Evolutionary conservation across 92 coral and sea anemone genomes (phyloP).

Genomic region (Bergia sp.): DNA sequence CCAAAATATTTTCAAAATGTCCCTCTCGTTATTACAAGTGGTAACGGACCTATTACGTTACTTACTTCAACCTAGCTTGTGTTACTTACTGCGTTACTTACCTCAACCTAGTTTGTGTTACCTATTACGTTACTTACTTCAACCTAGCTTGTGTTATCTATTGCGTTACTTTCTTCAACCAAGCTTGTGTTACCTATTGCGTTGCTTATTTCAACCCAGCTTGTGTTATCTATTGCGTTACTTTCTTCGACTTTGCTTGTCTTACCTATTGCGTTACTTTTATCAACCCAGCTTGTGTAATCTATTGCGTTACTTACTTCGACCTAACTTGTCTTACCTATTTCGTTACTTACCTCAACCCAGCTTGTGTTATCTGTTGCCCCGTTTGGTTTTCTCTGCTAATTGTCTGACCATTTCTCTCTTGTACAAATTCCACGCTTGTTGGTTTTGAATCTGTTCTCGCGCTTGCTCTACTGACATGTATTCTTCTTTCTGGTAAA

Average conservation of each 20-base stretch:
- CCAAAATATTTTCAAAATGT: no score
- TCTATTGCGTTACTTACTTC: no score
- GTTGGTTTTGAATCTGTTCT: conserved; percentile 77
- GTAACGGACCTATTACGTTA: no score
- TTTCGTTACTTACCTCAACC: no score
- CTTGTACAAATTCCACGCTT: conserved; percentile 85
- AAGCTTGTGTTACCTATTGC: conserved; percentile 18
- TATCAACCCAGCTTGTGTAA: no score
- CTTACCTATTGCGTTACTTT: no score
- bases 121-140: neutral
- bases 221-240: no score
- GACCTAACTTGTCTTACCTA: no score
- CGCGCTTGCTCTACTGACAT: conserved; percentile 85
- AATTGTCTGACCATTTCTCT: conserved; percentile 67
- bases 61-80: no score
- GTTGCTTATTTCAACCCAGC: no score
- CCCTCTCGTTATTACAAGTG: neutral
- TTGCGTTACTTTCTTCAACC: neutral
- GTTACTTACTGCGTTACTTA: no score
- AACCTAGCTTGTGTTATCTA: conserved; percentile 13
- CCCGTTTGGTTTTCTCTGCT: conserved; percentile 51
- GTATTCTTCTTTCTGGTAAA: conserved; percentile 74
- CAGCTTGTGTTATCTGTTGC: conserved; percentile 15
- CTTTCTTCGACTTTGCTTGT: no score
- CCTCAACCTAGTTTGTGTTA: conserved; percentile 4